Evolutionary conservation across 1,140 invertebrate species (phyloP).

Genomic region (Drosophila rhopaloa): DNA sequence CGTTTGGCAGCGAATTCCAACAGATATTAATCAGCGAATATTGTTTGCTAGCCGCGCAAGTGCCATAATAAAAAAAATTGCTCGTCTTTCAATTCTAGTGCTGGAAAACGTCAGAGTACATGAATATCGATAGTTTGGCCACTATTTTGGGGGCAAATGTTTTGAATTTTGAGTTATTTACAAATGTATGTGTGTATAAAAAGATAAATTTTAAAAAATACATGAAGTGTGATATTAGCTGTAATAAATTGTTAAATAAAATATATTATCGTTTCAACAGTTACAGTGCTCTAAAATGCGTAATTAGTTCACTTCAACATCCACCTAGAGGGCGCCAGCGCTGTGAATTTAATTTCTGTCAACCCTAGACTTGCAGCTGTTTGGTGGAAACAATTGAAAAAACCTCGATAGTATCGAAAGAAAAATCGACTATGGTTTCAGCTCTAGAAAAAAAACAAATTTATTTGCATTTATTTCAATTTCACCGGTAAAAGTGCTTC

Average conservation of each 20-base stretch:
- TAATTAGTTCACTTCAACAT: neutral
- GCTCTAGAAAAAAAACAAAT: conserved; percentile 7
- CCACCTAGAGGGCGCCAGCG: neutral
- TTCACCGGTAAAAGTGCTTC: conserved; percentile 20
- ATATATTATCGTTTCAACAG: neutral
- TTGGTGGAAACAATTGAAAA: conserved; percentile 1
- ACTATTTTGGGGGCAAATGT: conserved; percentile 17
- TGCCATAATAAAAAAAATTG: conserved; percentile 64
- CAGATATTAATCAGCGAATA: conserved; percentile 2
- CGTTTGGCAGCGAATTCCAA: conserved; percentile 6
- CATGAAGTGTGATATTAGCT: neutral
- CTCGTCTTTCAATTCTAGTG: conserved; percentile 29
- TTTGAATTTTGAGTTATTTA: conserved; percentile 36
- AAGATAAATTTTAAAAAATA: neutral
- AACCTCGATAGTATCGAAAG: too few species aligned
- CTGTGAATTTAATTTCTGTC: neutral
- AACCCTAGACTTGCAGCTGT: conserved; percentile 16
- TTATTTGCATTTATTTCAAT: conserved; percentile 11
- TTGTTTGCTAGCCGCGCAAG: conserved; percentile 29
- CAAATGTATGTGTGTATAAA: neutral
- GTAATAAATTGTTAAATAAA: neutral
- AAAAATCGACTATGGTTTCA: too few species aligned
- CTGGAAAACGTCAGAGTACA: conserved; percentile 25
- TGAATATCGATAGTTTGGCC: conserved; percentile 27
- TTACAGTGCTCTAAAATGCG: neutral